phyloP scores from a whole-genome alignment of 2,797 vertebrate species.

The Mastacembelus armatus region DNA sequence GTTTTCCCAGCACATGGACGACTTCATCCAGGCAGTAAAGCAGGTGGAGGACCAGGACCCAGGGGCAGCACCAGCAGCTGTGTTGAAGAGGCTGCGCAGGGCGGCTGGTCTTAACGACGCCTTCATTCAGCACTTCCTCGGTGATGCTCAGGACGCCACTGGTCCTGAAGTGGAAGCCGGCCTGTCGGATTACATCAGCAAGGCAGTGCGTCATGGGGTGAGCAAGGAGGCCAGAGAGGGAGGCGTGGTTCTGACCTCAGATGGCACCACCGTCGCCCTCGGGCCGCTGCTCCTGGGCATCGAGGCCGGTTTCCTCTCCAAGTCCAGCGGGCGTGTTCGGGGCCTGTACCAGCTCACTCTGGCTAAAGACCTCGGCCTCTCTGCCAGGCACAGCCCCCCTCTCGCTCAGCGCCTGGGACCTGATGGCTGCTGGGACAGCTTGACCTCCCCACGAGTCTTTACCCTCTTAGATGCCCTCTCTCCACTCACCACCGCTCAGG shows the following conservation, averaged over 20 bases:
- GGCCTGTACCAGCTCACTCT: constrained; percentile 79
- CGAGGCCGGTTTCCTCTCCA: constrained; percentile 77
- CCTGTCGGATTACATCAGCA: constrained; percentile 63
- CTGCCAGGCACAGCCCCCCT: constrained; percentile 59
- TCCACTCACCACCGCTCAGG: constrained; percentile 78
- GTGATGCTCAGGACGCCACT: not conserved
- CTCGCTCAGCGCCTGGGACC: constrained; percentile 63
- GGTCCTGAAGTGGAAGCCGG: constrained; percentile 28
- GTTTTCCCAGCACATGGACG: constrained; percentile 74
- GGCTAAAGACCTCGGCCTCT: constrained; percentile 69
- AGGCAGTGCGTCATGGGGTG: constrained; percentile 66
- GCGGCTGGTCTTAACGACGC: constrained; percentile 54
- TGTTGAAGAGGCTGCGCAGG: constrained; percentile 63
- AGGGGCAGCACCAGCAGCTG: constrained; percentile 11
- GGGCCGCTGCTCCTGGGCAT: constrained; percentile 85
- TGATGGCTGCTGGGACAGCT: constrained; percentile 88
- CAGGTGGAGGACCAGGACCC: constrained; percentile 69
- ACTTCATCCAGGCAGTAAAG: constrained; percentile 78
- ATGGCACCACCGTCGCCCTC: constrained; percentile 89
- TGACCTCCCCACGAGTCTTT: constrained; percentile 82
- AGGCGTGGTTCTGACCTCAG: constrained; percentile 86
- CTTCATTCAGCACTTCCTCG: constrained; percentile 66
- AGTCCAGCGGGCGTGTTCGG: not conserved
- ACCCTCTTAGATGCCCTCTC: constrained; percentile 73
- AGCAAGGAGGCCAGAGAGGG: constrained; percentile 62